Conservation (phyloP, 2,888 invertebrate genomes). For the Allacma fusca region DNA sequence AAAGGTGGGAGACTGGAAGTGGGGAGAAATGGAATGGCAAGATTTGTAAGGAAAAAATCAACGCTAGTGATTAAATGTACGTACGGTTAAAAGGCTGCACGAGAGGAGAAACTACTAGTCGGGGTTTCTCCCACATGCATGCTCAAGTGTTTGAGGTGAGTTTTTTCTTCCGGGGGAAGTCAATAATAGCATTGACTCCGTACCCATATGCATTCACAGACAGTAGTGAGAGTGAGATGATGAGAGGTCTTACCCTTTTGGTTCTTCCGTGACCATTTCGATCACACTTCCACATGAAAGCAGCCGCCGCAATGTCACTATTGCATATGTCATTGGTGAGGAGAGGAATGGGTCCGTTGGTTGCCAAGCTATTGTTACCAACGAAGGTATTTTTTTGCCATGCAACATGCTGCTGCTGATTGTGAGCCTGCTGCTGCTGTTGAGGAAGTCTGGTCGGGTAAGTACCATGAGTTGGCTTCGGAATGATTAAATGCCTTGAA, state of each 20-base stretch:
- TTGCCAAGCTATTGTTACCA: slow-evolving; percentile 5
- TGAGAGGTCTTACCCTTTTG: slow-evolving; percentile 57
- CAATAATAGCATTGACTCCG: not conserved
- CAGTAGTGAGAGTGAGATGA: slow-evolving; percentile 25
- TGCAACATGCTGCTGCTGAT: slow-evolving; percentile 22
- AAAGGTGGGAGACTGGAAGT: not conserved
- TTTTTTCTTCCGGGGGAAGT: slow-evolving; percentile 10
- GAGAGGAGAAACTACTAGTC: not conserved
- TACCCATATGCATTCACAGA: not conserved
- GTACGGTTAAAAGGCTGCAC: slow-evolving; percentile 10
- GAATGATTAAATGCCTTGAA: slow-evolving; percentile 44
- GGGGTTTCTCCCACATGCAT: not conserved
- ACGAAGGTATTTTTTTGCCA: slow-evolving; percentile 27
- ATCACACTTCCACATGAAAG: slow-evolving; percentile 60
- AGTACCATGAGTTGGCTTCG: slow-evolving; percentile 37
- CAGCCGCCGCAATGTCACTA: slow-evolving; percentile 53
- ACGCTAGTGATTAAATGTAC: slow-evolving; percentile 7
- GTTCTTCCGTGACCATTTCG: slow-evolving; percentile 57
- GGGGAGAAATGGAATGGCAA: not conserved
- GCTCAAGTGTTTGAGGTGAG: slow-evolving; percentile 21
- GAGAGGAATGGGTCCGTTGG: slow-evolving; percentile 6
- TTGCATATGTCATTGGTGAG: slow-evolving; percentile 37
- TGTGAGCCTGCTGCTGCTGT: slow-evolving; percentile 13
- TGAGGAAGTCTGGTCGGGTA: slow-evolving; percentile 39
- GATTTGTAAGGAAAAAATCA: slow-evolving; percentile 7